Evolutionary conservation across 2,888 invertebrate genomes (phyloP), one percentile per base, ranked within the genome.

Genomic region (Chorisops tibialis): DNA sequence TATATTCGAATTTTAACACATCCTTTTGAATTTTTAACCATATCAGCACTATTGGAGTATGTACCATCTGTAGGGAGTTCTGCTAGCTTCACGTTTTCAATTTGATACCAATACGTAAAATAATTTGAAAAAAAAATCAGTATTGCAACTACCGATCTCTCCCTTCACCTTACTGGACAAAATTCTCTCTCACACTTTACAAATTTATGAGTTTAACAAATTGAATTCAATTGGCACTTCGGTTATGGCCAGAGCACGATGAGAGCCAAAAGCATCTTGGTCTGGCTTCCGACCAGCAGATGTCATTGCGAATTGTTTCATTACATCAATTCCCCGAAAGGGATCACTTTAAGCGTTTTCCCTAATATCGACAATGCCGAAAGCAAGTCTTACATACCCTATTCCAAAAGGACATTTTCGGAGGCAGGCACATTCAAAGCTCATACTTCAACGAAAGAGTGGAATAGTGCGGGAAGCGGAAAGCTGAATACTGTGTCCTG

Each of bases 221-320:
- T 56, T 60, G 59, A 63, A 63, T 63, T 63, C 63, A 63, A 63
- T 63, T 63, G 63, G 49, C 59, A 43, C 49, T 60, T 24, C 21
- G 7, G n/a, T 19, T 41, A n/a, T 22, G 22, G 52, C 18, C 52
- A 21, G 1, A 19, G 24, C 1, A 39, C 39, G 52, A 54, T 21
- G 52, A 39, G 52, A 39, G 22, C 39, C 49, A 49, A 54, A 22
- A 41, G 22, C 49, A 63, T 47, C 60, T 60, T 63, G 49, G 60
- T 54, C 49, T 56, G 41, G 39, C 48, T 60, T 47, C 48, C 30
- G 54, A 52, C 59, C 47, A 48, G 59, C 51, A 63, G 59, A 63
- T 63, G 63, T 63, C 59, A 59, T 41, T 59, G 50, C 59, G 59
- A 51, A 63, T 59, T 59, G 58, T 59, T 59, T 59, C 63, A 52